phyloP scores from a whole-genome alignment of 2,797 vertebrate species.

The Fistularia commersonii region DNA sequence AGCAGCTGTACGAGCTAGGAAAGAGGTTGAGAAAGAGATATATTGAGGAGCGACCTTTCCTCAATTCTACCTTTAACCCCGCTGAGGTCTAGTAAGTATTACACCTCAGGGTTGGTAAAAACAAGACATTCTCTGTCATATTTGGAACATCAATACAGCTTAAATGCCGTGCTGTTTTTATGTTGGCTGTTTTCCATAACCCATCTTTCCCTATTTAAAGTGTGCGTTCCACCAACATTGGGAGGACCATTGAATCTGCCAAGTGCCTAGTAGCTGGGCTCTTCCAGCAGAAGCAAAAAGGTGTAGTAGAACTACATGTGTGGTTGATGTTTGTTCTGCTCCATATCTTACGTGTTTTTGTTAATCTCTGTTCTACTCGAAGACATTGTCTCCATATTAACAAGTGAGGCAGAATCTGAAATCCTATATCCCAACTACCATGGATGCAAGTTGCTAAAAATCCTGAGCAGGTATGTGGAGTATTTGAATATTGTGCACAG shows the following conservation, averaged over 20 bases:
- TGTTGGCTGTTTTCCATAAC: too few species aligned
- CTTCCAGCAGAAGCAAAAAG: slow-evolving; percentile 87
- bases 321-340: slow-evolving; percentile 9
- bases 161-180: too few species aligned
- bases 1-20: slow-evolving; percentile 90
- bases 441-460: slow-evolving; percentile 81
- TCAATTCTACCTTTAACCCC: slow-evolving; percentile 80
- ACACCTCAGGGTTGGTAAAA: background rate
- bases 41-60: slow-evolving; percentile 80
- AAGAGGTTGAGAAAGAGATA: slow-evolving; percentile 82
- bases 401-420: slow-evolving; percentile 80
- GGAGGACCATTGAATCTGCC: slow-evolving; percentile 91
- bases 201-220: slow-evolving; percentile 63
- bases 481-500: background rate
- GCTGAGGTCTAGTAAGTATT: slow-evolving; percentile 90
- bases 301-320: slow-evolving; percentile 54
- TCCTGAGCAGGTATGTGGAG: slow-evolving; percentile 74
- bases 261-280: slow-evolving; percentile 91
- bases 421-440: slow-evolving; percentile 90
- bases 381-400: slow-evolving; percentile 83
- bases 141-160: too few species aligned
- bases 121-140: background rate
- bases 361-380: slow-evolving; percentile 11
- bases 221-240: slow-evolving; percentile 90
- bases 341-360: slow-evolving; percentile 4